A percentile compares a stretch with the other conserved stretches of the same genome.
Conservation (phyloP, 2,888 invertebrate species). For the Actias luna region DNA sequence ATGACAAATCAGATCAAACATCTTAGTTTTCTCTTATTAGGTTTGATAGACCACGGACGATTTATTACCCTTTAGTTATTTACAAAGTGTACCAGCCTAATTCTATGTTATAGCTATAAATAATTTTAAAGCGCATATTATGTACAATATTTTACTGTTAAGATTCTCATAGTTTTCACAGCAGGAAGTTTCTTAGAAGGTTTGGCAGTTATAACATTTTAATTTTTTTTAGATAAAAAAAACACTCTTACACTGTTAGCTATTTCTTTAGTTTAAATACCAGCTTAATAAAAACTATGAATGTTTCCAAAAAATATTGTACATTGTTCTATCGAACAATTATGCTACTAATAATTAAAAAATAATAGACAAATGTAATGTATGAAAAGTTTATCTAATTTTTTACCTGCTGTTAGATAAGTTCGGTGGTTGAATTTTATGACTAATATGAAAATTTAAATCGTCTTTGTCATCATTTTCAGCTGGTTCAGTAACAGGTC, state of each 20-base stretch:
- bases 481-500: conserved; percentile 60
- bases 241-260: conserved; percentile 37
- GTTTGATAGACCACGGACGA: background rate
- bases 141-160: background rate
- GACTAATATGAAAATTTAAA: conserved; percentile 79
- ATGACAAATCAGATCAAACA: background rate
- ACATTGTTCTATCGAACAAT: background rate
- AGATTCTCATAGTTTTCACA: background rate
- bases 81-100: too few species aligned
- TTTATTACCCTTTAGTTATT: background rate
- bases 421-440: conserved; percentile 68
- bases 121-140: too few species aligned
- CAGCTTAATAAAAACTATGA: background rate
- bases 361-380: background rate
- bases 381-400: background rate
- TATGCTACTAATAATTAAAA: conserved; percentile 3
- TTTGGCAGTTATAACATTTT: conserved; percentile 37
- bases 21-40: background rate
- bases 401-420: conserved; percentile 62
- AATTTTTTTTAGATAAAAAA: conserved; percentile 33
- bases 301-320: background rate
- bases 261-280: conserved; percentile 39
- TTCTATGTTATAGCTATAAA: too few species aligned
- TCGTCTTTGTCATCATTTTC: conserved; percentile 80
- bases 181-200: conserved; percentile 33